Conservation (phyloP, 2,888 invertebrate genomes). For the Drosophila fungiperda region DNA sequence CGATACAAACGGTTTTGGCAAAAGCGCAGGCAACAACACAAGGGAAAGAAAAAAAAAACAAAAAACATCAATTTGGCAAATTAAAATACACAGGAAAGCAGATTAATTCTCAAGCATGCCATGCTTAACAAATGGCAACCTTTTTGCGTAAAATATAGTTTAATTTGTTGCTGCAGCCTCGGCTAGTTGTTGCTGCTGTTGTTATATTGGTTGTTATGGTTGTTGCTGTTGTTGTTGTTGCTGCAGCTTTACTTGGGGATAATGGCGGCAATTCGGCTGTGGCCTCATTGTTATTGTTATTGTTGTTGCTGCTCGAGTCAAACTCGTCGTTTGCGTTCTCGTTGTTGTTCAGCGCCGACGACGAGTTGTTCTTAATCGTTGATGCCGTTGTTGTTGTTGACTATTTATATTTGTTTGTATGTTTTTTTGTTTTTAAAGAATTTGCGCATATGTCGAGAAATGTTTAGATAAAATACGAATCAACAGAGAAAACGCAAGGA, state of each 20-base stretch:
- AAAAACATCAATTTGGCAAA: conserved; percentile 33
- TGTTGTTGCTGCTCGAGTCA: conserved; percentile 48
- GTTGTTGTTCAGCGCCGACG: conserved; percentile 69
- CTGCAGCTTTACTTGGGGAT: conserved; percentile 17
- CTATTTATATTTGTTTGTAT: conserved; percentile 8
- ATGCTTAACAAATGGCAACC: conserved; percentile 74
- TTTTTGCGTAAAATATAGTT: conserved; percentile 76
- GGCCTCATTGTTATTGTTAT: conserved; percentile 44
- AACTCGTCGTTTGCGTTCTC: conserved; percentile 41
- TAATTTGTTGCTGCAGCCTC: conserved; percentile 69
- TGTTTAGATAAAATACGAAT: conserved; percentile 61
- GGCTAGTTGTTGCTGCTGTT: conserved; percentile 45
- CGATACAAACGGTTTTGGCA: conserved; percentile 54
- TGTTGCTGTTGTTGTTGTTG: conserved; percentile 40
- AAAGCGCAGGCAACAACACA: conserved; percentile 56
- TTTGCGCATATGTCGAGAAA: conserved; percentile 55
- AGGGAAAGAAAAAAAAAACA: conserved; percentile 18
- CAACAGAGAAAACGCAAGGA: conserved; percentile 66
- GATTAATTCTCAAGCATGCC: conserved; percentile 65
- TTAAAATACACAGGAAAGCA: conserved; percentile 41
- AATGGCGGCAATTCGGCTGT: conserved; percentile 28
- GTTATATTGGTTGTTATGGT: conserved; percentile 24
- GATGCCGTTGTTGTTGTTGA: conserved; percentile 63
- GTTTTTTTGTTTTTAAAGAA: conserved; percentile 14
- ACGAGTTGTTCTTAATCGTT: conserved; percentile 56